A percentile compares a stretch with the other conserved stretches of the same genome.
These are phyloP conservation scores for Dicyrtoma fusca DNA, from an alignment of 2,888 invertebrate genomes.

Conservation along the genomic window DNA sequence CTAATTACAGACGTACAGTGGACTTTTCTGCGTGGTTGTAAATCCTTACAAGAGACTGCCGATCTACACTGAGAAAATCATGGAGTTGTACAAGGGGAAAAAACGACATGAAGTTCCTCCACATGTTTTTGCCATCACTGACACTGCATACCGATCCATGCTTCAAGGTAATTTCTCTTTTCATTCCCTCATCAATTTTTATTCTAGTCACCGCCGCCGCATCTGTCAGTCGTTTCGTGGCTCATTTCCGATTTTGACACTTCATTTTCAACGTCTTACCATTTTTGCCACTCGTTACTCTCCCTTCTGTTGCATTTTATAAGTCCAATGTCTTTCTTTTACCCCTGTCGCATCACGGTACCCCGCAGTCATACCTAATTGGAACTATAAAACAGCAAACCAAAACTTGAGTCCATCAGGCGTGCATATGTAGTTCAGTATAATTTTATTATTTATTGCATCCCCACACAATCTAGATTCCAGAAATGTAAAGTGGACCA, in stretches of 20 bases:
- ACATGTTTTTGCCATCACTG: constrained; percentile 99
- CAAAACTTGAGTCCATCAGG: no score
- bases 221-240: constrained; percentile 2
- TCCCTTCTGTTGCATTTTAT: no score
- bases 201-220: neutral
- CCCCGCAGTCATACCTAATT: no score
- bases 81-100: constrained; percentile 99
- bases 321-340: neutral
- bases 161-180: constrained; percentile 75
- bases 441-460: no score
- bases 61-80: constrained; percentile 99
- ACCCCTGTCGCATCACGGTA: neutral
- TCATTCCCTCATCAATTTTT: neutral
- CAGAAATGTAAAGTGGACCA: no score
- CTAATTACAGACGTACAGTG: constrained; percentile 93
- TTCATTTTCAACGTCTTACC: neutral
- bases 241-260: neutral
- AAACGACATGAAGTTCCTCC: constrained; percentile 99
- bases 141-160: constrained; percentile 98
- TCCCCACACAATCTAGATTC: no score
- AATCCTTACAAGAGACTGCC: constrained; percentile 99
- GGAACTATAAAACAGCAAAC: no score
- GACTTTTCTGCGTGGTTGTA: constrained; percentile 99
- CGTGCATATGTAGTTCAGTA: no score
- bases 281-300: constrained; percentile 13